Conservation (phyloP, 2,888 invertebrate species). For the Troilus luridus region DNA sequence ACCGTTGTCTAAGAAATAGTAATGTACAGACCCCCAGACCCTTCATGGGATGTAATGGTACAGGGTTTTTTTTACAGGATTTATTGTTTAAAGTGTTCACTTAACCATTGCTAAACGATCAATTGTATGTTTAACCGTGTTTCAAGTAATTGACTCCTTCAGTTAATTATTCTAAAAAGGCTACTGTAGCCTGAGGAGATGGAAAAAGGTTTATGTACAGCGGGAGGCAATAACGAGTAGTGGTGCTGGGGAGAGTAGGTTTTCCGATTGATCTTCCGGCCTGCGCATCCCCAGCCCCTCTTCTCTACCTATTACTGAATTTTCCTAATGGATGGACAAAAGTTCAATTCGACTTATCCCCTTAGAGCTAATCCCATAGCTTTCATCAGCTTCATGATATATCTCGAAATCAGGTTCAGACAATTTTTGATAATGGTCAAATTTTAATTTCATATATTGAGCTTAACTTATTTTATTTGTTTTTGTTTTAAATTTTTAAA, state of each 20-base stretch:
- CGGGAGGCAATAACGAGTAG: constrained; percentile 24
- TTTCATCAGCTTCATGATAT: neutral
- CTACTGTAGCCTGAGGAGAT: neutral
- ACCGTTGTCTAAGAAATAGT: too few relatives aligned
- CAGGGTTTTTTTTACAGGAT: too few relatives aligned
- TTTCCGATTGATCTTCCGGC: constrained; percentile 28
- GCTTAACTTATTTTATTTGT: too few relatives aligned
- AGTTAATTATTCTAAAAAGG: constrained; percentile 21
- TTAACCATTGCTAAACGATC: too few relatives aligned
- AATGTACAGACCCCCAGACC: too few relatives aligned
- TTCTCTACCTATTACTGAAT: constrained; percentile 17
- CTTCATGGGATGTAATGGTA: too few relatives aligned
- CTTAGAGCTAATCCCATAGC: neutral
- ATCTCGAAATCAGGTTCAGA: neutral
- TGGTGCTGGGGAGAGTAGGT: neutral
- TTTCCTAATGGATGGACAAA: constrained; percentile 33
- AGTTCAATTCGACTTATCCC: neutral
- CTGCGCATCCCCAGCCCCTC: neutral
- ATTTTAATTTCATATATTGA: too few relatives aligned
- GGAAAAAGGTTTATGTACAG: neutral
- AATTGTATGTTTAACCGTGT: neutral
- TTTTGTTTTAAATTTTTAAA: too few relatives aligned
- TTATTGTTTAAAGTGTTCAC: too few relatives aligned
- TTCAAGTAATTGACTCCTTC: neutral
- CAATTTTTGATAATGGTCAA: too few relatives aligned